These are phyloP conservation scores for Trididemnum clinides DNA, from an alignment of 23 tunicate species.

Conservation along the genomic window DNA sequence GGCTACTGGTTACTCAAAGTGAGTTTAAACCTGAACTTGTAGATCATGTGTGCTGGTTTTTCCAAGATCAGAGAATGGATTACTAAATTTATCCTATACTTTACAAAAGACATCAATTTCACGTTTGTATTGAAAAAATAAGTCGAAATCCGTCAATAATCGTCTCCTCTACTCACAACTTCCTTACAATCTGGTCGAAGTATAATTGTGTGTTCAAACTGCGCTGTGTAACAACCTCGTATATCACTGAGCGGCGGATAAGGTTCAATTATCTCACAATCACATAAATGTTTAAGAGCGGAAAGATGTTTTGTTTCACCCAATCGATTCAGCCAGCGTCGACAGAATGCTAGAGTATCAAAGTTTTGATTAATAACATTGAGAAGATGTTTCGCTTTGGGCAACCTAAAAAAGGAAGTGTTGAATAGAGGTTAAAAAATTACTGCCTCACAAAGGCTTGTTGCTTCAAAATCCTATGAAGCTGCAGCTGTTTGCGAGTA, in stretches of 20 bases:
- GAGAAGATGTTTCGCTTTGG: slow-evolving; percentile 70
- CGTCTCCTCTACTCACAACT: slow-evolving; percentile 86
- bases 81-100: no score
- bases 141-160: slow-evolving; percentile 63
- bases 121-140: no score
- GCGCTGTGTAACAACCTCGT: slow-evolving; percentile 90
- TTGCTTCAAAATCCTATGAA: no score
- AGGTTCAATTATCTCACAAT: slow-evolving; percentile 72
- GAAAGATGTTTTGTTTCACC: slow-evolving; percentile 75
- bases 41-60: no score
- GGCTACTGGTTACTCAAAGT: no score
- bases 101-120: no score
- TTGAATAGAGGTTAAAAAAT: no score
- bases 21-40: no score
- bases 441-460: no score
- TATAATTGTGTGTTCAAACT: slow-evolving; percentile 90
- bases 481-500: no score
- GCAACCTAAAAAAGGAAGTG: slow-evolving; percentile 40
- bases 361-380: slow-evolving; percentile 70
- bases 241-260: slow-evolving; percentile 87
- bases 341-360: slow-evolving; percentile 91
- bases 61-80: no score
- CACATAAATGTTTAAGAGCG: slow-evolving; percentile 76
- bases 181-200: slow-evolving; percentile 88
- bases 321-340: slow-evolving; percentile 85